phyloP scores from a whole-genome alignment of 2,113 vertebrate genomes.

The Origma solitaria region DNA sequence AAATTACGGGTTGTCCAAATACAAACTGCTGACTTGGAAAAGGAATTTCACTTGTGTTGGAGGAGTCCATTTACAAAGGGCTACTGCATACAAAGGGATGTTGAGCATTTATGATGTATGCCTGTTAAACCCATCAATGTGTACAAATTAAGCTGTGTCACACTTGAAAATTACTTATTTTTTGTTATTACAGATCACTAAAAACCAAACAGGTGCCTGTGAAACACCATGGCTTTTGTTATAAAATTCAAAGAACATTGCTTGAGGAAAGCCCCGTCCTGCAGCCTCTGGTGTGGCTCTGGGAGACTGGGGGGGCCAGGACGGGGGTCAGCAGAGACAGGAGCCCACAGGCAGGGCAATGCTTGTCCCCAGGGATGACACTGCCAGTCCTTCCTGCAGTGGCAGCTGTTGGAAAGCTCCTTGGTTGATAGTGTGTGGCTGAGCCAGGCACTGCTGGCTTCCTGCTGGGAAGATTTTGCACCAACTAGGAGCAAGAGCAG shows the following conservation, averaged over 20 bases:
- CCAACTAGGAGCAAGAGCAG: not conserved
- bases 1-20: not conserved
- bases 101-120: not conserved
- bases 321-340: not conserved
- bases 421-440: no score
- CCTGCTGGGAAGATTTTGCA: not conserved
- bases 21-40: not conserved
- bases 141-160: not conserved
- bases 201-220: not conserved
- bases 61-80: not conserved
- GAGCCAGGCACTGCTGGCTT: not conserved
- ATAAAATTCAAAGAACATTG: not conserved
- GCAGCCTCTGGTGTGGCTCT: accelerated
- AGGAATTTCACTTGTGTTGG: not conserved
- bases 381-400: accelerated
- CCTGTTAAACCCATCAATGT: not conserved
- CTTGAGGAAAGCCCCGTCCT: not conserved
- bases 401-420: not conserved
- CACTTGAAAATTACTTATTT: not conserved
- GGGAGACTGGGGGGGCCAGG: not conserved
- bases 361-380: not conserved
- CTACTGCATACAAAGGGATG: not conserved
- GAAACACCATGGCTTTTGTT: not conserved
- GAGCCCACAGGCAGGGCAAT: not conserved
- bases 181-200: not conserved